These are phyloP conservation scores for Sebastes paucispinis DNA, from an alignment of 2,797 vertebrate species.

Conservation along the genomic window DNA sequence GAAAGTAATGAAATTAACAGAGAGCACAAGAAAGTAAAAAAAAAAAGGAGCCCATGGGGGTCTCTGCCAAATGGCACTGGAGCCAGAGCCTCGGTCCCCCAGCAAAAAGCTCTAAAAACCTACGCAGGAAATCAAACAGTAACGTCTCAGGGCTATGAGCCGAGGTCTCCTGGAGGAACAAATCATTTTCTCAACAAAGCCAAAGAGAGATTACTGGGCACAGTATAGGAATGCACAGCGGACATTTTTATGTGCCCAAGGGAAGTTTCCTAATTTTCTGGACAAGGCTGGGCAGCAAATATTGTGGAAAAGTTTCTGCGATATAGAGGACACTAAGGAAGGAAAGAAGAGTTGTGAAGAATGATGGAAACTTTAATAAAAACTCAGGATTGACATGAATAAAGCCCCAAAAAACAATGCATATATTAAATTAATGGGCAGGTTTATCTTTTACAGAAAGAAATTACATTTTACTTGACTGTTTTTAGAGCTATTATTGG, in stretches of 20 bases:
- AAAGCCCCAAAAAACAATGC: background rate
- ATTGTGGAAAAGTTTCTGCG: constrained; percentile 69
- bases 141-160: constrained; percentile 78
- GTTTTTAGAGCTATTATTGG: background rate
- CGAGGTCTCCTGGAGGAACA: constrained; percentile 79
- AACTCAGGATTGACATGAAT: background rate
- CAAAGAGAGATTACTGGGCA: constrained; percentile 78
- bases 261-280: constrained; percentile 78
- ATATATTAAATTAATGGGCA: background rate
- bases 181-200: constrained; percentile 81
- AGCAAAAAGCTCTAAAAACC: constrained; percentile 72
- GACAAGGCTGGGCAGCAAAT: constrained; percentile 71
- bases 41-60: constrained; percentile 69
- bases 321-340: constrained; percentile 34
- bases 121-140: constrained; percentile 81
- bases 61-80: constrained; percentile 65
- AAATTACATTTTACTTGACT: background rate
- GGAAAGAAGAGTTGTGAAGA: constrained; percentile 31
- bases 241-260: constrained; percentile 74
- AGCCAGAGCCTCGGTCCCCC: constrained; percentile 67
- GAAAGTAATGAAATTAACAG: constrained; percentile 82
- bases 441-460: background rate
- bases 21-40: constrained; percentile 72
- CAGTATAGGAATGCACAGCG: constrained; percentile 78
- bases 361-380: constrained; percentile 41